These are phyloP conservation scores for Meriones unguiculatus DNA, from an alignment of 2,113 vertebrate genomes.

Conservation along the genomic window DNA sequence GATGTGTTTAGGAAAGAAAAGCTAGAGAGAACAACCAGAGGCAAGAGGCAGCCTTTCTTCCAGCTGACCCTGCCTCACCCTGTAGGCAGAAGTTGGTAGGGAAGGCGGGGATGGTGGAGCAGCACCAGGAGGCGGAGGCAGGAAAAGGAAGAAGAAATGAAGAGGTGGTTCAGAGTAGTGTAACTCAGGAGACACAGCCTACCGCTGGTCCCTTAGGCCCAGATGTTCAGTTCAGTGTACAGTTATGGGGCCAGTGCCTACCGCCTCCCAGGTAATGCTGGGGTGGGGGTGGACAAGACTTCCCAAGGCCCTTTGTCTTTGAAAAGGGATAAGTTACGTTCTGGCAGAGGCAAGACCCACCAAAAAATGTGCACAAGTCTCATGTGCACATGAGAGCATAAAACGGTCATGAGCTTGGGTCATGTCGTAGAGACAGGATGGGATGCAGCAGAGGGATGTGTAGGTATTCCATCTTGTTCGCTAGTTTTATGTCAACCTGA, in stretches of 20 bases:
- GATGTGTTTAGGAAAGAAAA: not conserved
- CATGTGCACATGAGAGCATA: no score
- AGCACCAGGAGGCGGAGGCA: not conserved
- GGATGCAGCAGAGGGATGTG: not conserved
- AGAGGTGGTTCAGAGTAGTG: not conserved
- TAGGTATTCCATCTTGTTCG: not conserved
- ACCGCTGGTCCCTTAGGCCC: not conserved
- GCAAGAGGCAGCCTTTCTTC: fast-evolving
- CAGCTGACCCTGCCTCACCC: not conserved
- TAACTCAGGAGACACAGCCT: not conserved
- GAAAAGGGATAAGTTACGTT: not conserved
- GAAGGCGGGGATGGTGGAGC: not conserved
- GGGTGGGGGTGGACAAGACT: not conserved
- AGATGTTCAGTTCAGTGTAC: not conserved
- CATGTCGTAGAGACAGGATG: not conserved
- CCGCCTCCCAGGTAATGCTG: fast-evolving
- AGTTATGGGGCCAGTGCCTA: not conserved
- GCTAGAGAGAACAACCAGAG: no score
- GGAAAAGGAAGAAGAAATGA: slow-evolving; percentile 23
- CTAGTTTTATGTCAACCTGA: not conserved
- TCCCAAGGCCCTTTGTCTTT: not conserved
- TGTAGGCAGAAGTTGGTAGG: not conserved
- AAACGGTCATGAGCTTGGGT: not conserved
- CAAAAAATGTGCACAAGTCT: not conserved
- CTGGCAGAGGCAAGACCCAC: not conserved